Conservation (phyloP, 2,797 vertebrate species). For the Strix occidentalis region DNA sequence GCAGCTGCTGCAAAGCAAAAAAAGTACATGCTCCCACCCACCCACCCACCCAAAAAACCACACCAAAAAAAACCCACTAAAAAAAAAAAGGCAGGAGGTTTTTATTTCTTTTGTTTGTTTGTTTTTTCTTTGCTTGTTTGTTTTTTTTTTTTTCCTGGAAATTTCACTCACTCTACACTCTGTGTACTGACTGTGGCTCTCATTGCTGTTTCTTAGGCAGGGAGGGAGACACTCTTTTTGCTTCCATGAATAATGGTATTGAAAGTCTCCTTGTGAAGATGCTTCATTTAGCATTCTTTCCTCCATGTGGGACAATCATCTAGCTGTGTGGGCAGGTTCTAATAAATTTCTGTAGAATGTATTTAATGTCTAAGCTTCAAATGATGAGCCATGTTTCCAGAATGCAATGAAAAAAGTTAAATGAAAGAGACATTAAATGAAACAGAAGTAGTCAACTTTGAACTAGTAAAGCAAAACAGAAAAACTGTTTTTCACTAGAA, state of each 20-base stretch:
- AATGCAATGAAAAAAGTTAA: neutral
- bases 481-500: neutral
- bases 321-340: neutral
- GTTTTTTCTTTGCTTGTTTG: neutral
- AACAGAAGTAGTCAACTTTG: neutral
- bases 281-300: neutral
- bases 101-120: neutral
- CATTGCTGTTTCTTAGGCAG: neutral
- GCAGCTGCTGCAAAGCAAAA: neutral
- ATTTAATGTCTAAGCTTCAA: neutral
- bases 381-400: neutral
- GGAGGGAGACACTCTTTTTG: neutral
- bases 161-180: neutral
- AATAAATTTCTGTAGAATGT: neutral
- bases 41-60: neutral
- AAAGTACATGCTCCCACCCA: fast-evolving
- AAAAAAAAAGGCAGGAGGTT: neutral
- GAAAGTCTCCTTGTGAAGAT: neutral
- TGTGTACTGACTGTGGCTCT: neutral
- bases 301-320: neutral
- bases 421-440: neutral
- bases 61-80: neutral
- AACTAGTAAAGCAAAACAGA: neutral
- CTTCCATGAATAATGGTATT: neutral
- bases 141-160: neutral